phyloP scores from a whole-genome alignment of 2,797 vertebrate species.

The Notamacropus eugenii region DNA sequence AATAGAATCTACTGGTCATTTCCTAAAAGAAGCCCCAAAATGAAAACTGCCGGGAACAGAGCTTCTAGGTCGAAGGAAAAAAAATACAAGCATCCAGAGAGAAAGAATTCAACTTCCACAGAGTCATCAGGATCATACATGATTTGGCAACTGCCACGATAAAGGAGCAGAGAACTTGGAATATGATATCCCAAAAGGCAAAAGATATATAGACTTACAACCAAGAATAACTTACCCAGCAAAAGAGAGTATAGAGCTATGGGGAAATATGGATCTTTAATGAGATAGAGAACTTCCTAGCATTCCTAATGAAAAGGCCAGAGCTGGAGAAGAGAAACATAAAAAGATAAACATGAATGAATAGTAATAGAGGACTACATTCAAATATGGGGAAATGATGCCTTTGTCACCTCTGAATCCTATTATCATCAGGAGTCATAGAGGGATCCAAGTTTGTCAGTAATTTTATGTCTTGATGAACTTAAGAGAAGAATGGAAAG shows the following conservation, averaged over 20 bases:
- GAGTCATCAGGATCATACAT: too few relatives aligned
- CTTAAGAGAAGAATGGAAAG: not conserved
- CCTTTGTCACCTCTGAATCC: not conserved
- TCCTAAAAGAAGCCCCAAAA: too few relatives aligned
- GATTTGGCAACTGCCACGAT: too few relatives aligned
- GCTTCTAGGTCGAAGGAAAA: too few relatives aligned
- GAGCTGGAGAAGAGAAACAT: not conserved
- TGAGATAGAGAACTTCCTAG: not conserved
- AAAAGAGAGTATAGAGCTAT: not conserved
- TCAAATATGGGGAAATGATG: not conserved
- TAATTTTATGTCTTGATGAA: not conserved
- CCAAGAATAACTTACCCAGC: not conserved
- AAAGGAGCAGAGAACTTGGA: too few relatives aligned
- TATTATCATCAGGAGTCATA: not conserved
- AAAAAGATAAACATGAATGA: not conserved
- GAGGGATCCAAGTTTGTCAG: not conserved
- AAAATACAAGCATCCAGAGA: too few relatives aligned
- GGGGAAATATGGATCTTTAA: not conserved
- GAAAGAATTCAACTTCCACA: too few relatives aligned
- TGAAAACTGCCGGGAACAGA: too few relatives aligned
- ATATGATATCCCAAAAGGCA: too few relatives aligned
- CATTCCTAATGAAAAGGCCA: not conserved
- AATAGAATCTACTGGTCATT: too few relatives aligned
- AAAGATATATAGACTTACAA: too few relatives aligned
- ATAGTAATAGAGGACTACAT: not conserved